Base-by-base conservation (phyloP, 1,140 invertebrate species). In the Drosophila guanche region DNA sequence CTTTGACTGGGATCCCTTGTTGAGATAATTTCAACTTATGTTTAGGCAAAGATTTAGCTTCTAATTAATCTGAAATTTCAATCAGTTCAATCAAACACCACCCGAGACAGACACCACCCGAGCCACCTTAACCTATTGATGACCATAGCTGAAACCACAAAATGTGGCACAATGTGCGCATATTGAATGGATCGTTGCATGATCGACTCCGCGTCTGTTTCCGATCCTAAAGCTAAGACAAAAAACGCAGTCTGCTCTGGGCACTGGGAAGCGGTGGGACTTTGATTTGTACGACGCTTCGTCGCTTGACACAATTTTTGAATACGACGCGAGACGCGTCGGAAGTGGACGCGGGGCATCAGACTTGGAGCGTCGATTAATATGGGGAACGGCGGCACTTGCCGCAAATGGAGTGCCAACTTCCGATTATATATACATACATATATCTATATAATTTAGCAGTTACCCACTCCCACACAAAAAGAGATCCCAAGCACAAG, bases 311-410 rank as follows among this genome's bases (percentile, higher is more conserved):
- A 83, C 79, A 83, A 78, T 84, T 83, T 29, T 22, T 23, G 75
- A 79, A 43, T 56, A 16, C 14, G 37, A 5, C 41, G 22, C 45
- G 51, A 4, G 33, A 37, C 33, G 52, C 41, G 14, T 37, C 33
- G 79, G 79, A 83, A 83, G 79, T 75, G 57, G 68, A 45, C 47
- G 43, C 63, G 57, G 46, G 68, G 56, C 56, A 53, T 76, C 46
- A 25, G 40, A 58, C 23, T 56, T 47, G 56, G 41, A 37, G n/a
- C 25, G 25, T 54, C 42, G 37, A 80, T 85, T 85, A 85, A 86
- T 85, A 85, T 85, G 80, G 76, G 77, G 53, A 85, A 86, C 80
- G 73, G 55, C 69, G 65, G 67, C 81, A 77, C 77, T 80, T 77
- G 73, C 75, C 80, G 68, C 84, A 85, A 66, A 85, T 85, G 80